Conservation (phyloP, 2,113 vertebrate species). For the Isichthys henryi region DNA sequence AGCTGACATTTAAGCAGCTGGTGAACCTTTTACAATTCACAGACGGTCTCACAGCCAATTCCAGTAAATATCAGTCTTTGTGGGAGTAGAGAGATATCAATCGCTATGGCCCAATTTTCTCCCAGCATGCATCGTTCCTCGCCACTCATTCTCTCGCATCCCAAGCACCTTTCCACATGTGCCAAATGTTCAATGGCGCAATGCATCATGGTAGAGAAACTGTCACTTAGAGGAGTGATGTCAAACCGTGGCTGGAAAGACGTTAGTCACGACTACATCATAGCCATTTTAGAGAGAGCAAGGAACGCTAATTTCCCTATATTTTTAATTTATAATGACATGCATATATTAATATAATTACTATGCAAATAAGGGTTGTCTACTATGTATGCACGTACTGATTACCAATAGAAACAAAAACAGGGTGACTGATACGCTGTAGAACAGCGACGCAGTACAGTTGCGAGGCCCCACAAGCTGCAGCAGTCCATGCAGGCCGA, state of each 20-base stretch:
- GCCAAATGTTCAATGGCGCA: not conserved
- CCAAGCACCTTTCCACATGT: not conserved
- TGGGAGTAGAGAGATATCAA: not conserved
- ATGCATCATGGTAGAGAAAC: slow-evolving; percentile 4
- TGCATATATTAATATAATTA: not conserved
- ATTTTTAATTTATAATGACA: not conserved
- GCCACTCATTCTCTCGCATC: not conserved
- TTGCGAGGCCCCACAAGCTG: not conserved
- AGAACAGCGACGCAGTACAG: not conserved
- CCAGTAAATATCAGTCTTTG: slow-evolving; percentile 9
- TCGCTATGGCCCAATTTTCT: not conserved
- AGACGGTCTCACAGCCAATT: slow-evolving; percentile 9
- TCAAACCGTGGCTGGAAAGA: not conserved
- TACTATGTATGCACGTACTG: not conserved
- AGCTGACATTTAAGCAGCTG: slow-evolving; percentile 10
- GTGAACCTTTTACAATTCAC: slow-evolving; percentile 12
- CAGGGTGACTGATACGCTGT: not conserved
- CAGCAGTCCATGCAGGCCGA: not conserved
- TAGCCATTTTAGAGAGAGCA: not conserved
- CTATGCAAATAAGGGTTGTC: not conserved
- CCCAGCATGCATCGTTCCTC: not conserved
- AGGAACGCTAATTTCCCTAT: not conserved
- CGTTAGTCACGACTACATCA: not conserved
- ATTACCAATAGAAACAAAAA: not conserved
- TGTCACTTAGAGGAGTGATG: not conserved